Evolutionary conservation across 1,140 invertebrate genomes (phyloP), one percentile per base, ranked within the genome.

Genomic region (Drosophila navojoa): DNA sequence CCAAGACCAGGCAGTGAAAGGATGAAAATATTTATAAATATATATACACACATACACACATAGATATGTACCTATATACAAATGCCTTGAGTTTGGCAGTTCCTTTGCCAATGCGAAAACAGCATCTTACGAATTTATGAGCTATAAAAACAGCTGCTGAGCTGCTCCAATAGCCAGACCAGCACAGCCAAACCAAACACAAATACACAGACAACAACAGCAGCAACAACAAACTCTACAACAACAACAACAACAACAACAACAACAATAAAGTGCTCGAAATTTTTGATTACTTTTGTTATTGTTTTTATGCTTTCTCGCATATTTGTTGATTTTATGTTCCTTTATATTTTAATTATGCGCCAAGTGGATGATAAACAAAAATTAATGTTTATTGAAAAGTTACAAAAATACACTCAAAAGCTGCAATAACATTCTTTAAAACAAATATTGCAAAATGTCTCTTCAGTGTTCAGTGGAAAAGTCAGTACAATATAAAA

Each of bases 51-150:
- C 29, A 61, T 10, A 60, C 32, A 38, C 5, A 25, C 16, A 25
- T 32, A 13, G 32, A 35, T 40, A 35, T 40, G 15, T 22, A 11
- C 32, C n/a, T 45, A 38, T 44, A 35, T 64, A 81, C 54, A 49
- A 69, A 86, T 86, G 79, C 82, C 67, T 86, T 72, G 70, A 72
- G 55, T 67, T 25, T 54, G 61, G 35, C 53, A 55, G 27, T 69
- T 76, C 76, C 62, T 71, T 50, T 52, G 49, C 47, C 75, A 73
- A 90, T 90, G 77, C 78, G 49, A 78, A 77, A 74, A 71, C 81
- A 87, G 82, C 82, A 71, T 89, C 82, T 86, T 82, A 82, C 76
- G 79, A 90, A 90, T 90, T 90, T 90, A 90, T 90, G 86, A 90
- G 86, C 81, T 90, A 90, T 90, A 90, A 90, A 90, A 90, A 77